These are phyloP conservation scores for Aspiorhynchus laticeps DNA, from an alignment of 2,113 vertebrate genomes.

Conservation along the genomic window DNA sequence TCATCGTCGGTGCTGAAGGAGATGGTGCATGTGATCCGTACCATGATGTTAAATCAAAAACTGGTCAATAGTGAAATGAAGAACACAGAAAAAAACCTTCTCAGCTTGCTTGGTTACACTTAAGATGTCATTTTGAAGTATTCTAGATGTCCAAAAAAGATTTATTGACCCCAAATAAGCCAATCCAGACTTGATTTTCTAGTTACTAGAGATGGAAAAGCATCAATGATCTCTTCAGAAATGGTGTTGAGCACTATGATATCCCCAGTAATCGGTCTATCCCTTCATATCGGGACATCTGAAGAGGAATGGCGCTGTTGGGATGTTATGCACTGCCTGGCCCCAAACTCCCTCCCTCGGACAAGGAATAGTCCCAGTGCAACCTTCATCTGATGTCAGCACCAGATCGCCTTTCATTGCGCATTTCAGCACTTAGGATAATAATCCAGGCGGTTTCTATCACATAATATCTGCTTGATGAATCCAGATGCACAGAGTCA, in stretches of 20 bases:
- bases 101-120: background rate
- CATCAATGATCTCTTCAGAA: background rate
- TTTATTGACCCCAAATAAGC: background rate
- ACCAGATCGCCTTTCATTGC: conserved; percentile 44
- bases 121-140: background rate
- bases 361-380: conserved; percentile 55
- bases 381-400: conserved; percentile 51
- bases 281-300: conserved; percentile 25
- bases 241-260: background rate
- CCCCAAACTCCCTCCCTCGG: conserved; percentile 45
- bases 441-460: background rate
- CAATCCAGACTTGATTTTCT: background rate
- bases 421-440: background rate
- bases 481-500: background rate
- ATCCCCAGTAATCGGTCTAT: background rate
- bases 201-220: background rate
- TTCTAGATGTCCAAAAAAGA: background rate
- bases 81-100: background rate
- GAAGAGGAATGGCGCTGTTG: conserved; percentile 14
- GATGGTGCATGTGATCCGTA: conserved; percentile 94
- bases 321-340: background rate
- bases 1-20: conserved; percentile 88
- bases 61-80: background rate
- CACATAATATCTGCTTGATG: background rate
- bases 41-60: conserved; percentile 72